phyloP scores from a whole-genome alignment of 1,140 invertebrate species.

The Ceratina calcarata region DNA sequence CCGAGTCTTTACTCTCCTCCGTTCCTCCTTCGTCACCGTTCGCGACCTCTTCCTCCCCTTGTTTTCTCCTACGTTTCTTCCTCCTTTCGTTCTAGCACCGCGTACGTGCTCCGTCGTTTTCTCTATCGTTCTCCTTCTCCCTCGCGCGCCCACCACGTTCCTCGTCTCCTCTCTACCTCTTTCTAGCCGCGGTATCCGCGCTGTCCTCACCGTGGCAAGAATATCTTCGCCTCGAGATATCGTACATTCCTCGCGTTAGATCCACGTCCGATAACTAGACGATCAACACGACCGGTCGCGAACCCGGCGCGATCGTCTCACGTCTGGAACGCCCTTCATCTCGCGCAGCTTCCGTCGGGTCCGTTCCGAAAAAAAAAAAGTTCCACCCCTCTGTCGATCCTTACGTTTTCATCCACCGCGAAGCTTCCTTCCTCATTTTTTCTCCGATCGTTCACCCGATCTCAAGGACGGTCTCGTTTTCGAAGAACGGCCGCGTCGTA shows the following conservation, averaged over 20 bases:
- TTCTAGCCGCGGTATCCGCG: slow-evolving; percentile 22
- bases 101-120: slow-evolving; percentile 4
- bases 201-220: slow-evolving; percentile 44
- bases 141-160: not conserved
- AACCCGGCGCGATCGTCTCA: slow-evolving; percentile 47
- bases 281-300: slow-evolving; percentile 61
- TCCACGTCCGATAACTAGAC: slow-evolving; percentile 49
- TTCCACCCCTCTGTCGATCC: not conserved
- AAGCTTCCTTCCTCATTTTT: not conserved
- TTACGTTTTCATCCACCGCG: not conserved
- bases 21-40: slow-evolving; percentile 15
- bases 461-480: too few species aligned
- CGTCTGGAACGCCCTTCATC: slow-evolving; percentile 40
- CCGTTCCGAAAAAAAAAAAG: not conserved
- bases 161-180: not conserved
- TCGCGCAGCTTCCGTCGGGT: slow-evolving; percentile 7
- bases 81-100: slow-evolving; percentile 8
- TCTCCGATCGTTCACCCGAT: too few species aligned
- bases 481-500: too few species aligned
- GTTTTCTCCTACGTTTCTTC: not conserved
- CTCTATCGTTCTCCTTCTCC: not conserved
- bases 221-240: slow-evolving; percentile 53
- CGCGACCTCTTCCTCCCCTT: slow-evolving; percentile 3
- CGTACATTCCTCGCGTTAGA: slow-evolving; percentile 59
- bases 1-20: slow-evolving; percentile 10